Conservation (phyloP, 2,113 vertebrate species). For the Oophaga pumilio region DNA sequence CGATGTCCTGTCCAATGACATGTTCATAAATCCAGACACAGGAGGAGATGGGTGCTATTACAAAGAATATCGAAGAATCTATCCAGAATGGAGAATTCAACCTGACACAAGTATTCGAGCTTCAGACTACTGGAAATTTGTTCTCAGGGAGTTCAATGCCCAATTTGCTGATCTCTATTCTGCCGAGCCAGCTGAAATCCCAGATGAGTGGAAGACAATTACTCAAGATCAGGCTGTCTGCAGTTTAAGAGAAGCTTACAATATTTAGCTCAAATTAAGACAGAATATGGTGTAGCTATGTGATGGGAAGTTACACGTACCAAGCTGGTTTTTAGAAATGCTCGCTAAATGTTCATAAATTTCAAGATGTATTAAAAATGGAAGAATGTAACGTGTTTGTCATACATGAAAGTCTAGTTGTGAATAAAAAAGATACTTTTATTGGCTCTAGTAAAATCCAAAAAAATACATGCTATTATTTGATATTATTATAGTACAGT, state of each 20-base stretch:
- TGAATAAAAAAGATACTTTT: too few species aligned
- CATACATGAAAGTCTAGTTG: too few species aligned
- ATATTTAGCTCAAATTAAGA: too few species aligned
- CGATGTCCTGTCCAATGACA: neutral
- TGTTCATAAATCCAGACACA: neutral
- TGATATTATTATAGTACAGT: too few species aligned
- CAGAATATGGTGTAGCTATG: too few species aligned
- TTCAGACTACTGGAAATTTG: slow-evolving; percentile 61
- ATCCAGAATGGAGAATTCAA: neutral
- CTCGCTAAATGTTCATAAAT: too few species aligned
- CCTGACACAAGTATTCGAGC: slow-evolving; percentile 45
- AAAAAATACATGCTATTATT: too few species aligned
- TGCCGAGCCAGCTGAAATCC: slow-evolving; percentile 62
- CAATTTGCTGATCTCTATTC: slow-evolving; percentile 17
- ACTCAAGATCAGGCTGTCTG: slow-evolving; percentile 55
- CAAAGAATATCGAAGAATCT: neutral
- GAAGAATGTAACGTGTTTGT: too few species aligned
- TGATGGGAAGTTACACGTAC: too few species aligned
- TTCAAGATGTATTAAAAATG: too few species aligned
- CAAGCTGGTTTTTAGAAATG: too few species aligned
- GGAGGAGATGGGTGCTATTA: neutral
- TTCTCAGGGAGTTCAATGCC: slow-evolving; percentile 63
- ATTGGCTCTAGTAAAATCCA: too few species aligned
- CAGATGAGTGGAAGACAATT: slow-evolving; percentile 59
- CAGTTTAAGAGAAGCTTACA: slow-evolving; percentile 60